Evolutionary conservation across 2,888 invertebrate species (phyloP).

Genomic region (Trichacis sp.): DNA sequence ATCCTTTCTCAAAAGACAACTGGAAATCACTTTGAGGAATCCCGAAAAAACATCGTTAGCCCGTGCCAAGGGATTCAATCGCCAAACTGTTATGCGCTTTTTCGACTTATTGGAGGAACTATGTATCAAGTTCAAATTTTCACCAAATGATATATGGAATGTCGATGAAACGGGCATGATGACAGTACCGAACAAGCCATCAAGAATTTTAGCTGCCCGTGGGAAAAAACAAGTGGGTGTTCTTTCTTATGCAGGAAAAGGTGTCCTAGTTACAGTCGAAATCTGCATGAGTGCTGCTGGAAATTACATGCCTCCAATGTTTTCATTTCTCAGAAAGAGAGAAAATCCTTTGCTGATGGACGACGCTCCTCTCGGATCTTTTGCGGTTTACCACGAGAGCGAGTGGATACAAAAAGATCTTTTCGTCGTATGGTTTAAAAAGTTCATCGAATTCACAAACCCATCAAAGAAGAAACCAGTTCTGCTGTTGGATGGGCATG

Average conservation of each 20-base stretch:
- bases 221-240: constrained; percentile 49
- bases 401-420: constrained; percentile 17
- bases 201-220: too few species aligned
- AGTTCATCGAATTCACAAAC: neutral
- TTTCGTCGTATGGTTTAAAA: neutral
- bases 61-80: constrained; percentile 14
- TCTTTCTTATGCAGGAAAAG: constrained; percentile 53
- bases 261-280: constrained; percentile 47
- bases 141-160: constrained; percentile 1
- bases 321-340: constrained; percentile 47
- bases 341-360: constrained; percentile 5
- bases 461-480: constrained; percentile 40
- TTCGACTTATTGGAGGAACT: neutral
- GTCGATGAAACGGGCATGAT: constrained; percentile 4
- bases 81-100: constrained; percentile 13
- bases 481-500: constrained; percentile 59
- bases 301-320: constrained; percentile 49
- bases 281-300: constrained; percentile 51
- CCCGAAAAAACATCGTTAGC: constrained; percentile 16
- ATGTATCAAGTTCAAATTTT: neutral
- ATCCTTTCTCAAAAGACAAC: constrained; percentile 37
- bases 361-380: constrained; percentile 9
- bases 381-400: constrained; percentile 7
- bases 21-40: constrained; percentile 50
- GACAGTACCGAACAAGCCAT: constrained; percentile 46